Evolutionary conservation across 2,888 invertebrate genomes (phyloP).

Genomic region (Alcis repandata): DNA sequence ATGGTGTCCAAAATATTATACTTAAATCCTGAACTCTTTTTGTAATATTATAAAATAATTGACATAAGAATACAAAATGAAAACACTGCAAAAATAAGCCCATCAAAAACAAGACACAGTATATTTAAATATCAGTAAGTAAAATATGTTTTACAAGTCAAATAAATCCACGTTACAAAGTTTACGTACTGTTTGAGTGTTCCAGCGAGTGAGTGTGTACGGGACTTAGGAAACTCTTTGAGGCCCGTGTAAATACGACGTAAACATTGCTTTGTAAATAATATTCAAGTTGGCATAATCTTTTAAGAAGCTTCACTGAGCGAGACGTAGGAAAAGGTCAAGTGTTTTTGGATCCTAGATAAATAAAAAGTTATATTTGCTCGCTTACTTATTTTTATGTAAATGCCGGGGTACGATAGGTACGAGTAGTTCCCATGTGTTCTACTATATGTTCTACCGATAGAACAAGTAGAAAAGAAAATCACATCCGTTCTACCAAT

Average conservation of each 20-base stretch:
- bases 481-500: too few species aligned
- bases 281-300: conserved; percentile 29
- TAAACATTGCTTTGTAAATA: conserved; percentile 36
- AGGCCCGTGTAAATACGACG: conserved; percentile 28
- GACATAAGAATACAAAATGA: too few species aligned
- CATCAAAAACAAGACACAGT: not conserved
- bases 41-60: too few species aligned
- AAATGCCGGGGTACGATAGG: not conserved
- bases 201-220: conserved; percentile 4
- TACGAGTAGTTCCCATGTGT: too few species aligned
- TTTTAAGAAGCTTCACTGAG: conserved; percentile 22
- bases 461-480: too few species aligned
- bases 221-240: conserved; percentile 30
- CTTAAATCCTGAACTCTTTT: too few species aligned
- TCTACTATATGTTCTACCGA: too few species aligned
- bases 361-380: conserved; percentile 3
- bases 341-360: conserved; percentile 7
- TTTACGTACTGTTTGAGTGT: conserved; percentile 15
- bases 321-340: conserved; percentile 19
- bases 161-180: conserved; percentile 1
- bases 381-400: not conserved
- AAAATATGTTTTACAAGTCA: conserved; percentile 1
- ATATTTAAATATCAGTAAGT: too few species aligned
- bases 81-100: not conserved
- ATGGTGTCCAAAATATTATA: too few species aligned